These are phyloP conservation scores for Scaptomyza pallida DNA, from an alignment of 1,140 invertebrate species.

Conservation along the genomic window DNA sequence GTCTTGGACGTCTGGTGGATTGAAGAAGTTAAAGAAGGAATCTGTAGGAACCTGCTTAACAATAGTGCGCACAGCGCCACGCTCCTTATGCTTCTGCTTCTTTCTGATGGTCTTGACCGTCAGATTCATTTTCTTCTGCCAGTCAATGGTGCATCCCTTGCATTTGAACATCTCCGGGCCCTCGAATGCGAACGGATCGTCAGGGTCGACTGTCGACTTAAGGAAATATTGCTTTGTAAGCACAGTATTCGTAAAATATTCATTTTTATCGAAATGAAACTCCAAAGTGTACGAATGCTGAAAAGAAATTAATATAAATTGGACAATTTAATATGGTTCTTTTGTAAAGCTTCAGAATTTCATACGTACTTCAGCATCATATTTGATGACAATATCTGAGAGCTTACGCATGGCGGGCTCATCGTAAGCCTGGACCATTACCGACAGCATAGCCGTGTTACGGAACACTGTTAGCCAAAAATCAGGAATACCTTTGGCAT, in stretches of 20 bases:
- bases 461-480: slow-evolving; percentile 99
- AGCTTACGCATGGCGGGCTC: slow-evolving; percentile 97
- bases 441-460: slow-evolving; percentile 95
- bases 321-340: too few relatives aligned
- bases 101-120: slow-evolving; percentile 98
- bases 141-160: slow-evolving; percentile 95
- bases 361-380: slow-evolving; percentile 86
- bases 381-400: slow-evolving; percentile 94
- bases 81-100: slow-evolving; percentile 99
- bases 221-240: slow-evolving; percentile 98
- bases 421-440: slow-evolving; percentile 97
- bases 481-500: slow-evolving; percentile 95
- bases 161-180: slow-evolving; percentile 98
- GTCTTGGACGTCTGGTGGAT: slow-evolving; percentile 90
- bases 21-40: slow-evolving; percentile 99
- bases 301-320: slow-evolving; percentile 68
- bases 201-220: slow-evolving; percentile 94
- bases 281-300: slow-evolving; percentile 88
- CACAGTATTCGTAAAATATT: slow-evolving; percentile 97
- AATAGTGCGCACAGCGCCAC: slow-evolving; percentile 95
- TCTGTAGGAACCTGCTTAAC: slow-evolving; percentile 96
- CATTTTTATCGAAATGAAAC: slow-evolving; percentile 97
- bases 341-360: not conserved
- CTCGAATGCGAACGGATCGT: slow-evolving; percentile 98
- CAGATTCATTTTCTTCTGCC: slow-evolving; percentile 98